A percentile compares a stretch with the other conserved stretches of the same genome.
Evolutionary conservation across 2,888 invertebrate genomes (phyloP).

Genomic region (Drosophila pegasa): DNA sequence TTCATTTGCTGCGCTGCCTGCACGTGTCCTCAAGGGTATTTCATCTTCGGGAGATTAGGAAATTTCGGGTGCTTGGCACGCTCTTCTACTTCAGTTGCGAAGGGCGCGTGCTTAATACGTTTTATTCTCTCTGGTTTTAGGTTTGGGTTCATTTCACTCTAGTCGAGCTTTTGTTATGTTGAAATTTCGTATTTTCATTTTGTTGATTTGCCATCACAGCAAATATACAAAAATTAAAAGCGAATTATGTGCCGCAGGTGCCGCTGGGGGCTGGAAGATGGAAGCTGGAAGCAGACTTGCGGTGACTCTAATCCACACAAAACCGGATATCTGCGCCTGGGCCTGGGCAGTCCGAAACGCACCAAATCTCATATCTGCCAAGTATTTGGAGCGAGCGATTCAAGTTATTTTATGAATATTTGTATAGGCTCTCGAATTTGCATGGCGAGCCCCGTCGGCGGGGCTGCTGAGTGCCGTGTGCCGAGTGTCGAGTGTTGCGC

Average conservation of each 20-base stretch:
- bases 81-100: slow-evolving; percentile 44
- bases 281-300: slow-evolving; percentile 5
- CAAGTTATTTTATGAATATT: slow-evolving; percentile 42
- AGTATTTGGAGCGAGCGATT: slow-evolving; percentile 19
- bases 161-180: slow-evolving; percentile 33
- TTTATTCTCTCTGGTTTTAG: slow-evolving; percentile 54
- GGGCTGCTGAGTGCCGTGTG: neutral
- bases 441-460: slow-evolving; percentile 5
- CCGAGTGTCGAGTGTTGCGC: slow-evolving; percentile 5
- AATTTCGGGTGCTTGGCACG: slow-evolving; percentile 40
- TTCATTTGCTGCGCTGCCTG: no score
- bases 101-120: slow-evolving; percentile 62
- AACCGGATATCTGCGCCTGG: neutral
- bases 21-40: neutral
- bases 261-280: no score
- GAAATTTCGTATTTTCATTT: slow-evolving; percentile 23
- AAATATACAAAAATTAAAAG: slow-evolving; percentile 63
- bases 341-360: neutral
- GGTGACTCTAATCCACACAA: slow-evolving; percentile 10
- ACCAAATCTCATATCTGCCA: slow-evolving; percentile 10
- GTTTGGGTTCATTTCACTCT: slow-evolving; percentile 21
- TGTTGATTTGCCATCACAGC: slow-evolving; percentile 56
- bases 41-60: neutral
- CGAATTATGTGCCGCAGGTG: slow-evolving; percentile 61
- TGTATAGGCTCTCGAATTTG: slow-evolving; percentile 27